These are phyloP conservation scores for Chelon labrosus DNA, from an alignment of 2,797 vertebrate genomes.

Conservation along the genomic window DNA sequence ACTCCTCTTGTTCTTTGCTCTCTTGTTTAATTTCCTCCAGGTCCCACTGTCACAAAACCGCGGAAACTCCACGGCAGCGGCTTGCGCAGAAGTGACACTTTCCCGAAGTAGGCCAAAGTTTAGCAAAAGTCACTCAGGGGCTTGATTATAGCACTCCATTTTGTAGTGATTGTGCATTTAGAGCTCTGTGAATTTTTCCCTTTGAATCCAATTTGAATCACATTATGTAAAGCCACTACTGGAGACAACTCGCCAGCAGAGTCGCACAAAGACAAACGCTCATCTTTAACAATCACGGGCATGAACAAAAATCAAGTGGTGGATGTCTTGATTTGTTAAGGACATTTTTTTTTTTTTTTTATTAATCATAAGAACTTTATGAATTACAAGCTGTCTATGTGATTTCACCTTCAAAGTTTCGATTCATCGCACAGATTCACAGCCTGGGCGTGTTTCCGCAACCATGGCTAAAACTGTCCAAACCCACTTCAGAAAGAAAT, in stretches of 20 bases:
- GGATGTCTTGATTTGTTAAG: slow-evolving; percentile 27
- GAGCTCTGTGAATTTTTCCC: slow-evolving; percentile 59
- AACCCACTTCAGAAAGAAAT: slow-evolving; percentile 56
- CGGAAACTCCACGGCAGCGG: slow-evolving; percentile 28
- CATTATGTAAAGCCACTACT: slow-evolving; percentile 66
- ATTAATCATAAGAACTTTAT: slow-evolving; percentile 19
- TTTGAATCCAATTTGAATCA: slow-evolving; percentile 70
- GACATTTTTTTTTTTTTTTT: slow-evolving; percentile 7
- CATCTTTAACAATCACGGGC: slow-evolving; percentile 49
- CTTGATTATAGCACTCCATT: slow-evolving; percentile 62
- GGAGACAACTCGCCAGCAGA: slow-evolving; percentile 41
- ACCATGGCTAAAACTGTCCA: slow-evolving; percentile 40
- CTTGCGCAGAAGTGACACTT: slow-evolving; percentile 61
- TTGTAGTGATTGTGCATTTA: slow-evolving; percentile 51
- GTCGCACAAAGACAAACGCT: slow-evolving; percentile 29
- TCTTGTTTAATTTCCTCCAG: slow-evolving; percentile 68
- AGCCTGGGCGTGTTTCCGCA: slow-evolving; percentile 41
- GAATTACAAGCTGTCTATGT: slow-evolving; percentile 28
- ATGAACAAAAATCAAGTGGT: slow-evolving; percentile 38
- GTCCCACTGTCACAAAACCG: slow-evolving; percentile 72
- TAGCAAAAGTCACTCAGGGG: slow-evolving; percentile 59
- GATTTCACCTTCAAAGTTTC: slow-evolving; percentile 45
- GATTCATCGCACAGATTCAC: slow-evolving; percentile 18
- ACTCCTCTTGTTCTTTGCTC: slow-evolving; percentile 55
- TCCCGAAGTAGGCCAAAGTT: slow-evolving; percentile 74